phyloP scores from a whole-genome alignment of 2,113 vertebrate species.

The Paramormyrops kingsleyae region DNA sequence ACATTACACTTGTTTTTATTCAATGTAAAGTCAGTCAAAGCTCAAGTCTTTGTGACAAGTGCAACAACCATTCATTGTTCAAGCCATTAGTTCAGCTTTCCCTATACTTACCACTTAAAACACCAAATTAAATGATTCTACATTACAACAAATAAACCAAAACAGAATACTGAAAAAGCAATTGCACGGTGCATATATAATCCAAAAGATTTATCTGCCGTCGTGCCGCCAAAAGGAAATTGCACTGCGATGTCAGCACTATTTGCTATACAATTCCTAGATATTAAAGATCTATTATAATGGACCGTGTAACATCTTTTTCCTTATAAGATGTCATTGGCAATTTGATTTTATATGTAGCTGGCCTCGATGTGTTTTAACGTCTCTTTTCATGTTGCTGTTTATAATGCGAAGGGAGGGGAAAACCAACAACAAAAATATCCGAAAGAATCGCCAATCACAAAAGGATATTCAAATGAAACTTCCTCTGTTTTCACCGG shows the following conservation, averaged over 20 bases:
- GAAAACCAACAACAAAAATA: not conserved
- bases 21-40: not conserved
- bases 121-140: not conserved
- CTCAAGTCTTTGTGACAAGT: not conserved
- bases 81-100: not conserved
- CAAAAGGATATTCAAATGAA: conserved; percentile 15
- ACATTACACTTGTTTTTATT: not conserved
- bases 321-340: not conserved
- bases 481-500: conserved; percentile 51
- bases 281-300: not conserved
- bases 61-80: not conserved
- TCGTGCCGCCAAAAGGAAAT: not conserved
- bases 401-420: not conserved
- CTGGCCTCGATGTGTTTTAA: not conserved
- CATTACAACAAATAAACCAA: not conserved
- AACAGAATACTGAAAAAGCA: not conserved
- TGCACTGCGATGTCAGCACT: not conserved
- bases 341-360: not conserved
- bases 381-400: not conserved
- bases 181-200: not conserved
- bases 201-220: not conserved
- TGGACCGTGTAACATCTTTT: not conserved
- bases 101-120: not conserved
- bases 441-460: conserved; percentile 28
- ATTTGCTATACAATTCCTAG: not conserved